Percentiles rank a stretch among this genome's conserved stretches.
These are phyloP conservation scores for Platypus cylindrus DNA, from an alignment of 2,888 invertebrate species.

Conservation along the genomic window DNA sequence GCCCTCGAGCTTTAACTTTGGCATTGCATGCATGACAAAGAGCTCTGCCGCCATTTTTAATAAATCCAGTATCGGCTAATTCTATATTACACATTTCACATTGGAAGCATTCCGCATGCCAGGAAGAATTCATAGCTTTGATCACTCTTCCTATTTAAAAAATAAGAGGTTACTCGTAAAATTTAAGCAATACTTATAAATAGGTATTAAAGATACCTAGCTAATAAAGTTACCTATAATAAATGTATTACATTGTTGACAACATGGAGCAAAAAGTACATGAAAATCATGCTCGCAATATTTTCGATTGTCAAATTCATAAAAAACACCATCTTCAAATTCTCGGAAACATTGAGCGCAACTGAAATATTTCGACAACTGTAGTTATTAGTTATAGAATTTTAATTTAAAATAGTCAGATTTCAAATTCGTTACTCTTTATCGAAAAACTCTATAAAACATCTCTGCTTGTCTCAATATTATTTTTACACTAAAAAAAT, in stretches of 20 bases:
- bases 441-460: too few species aligned
- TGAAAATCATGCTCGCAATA: conserved; percentile 99
- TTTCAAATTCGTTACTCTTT: too few species aligned
- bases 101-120: conserved; percentile 97
- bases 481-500: too few species aligned
- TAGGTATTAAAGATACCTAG: too few species aligned
- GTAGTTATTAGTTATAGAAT: too few species aligned
- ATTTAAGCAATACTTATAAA: too few species aligned
- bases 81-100: conserved; percentile 88
- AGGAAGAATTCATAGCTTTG: conserved; percentile 97
- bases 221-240: conserved; percentile 98
- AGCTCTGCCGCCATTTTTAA: conserved; percentile 75
- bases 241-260: conserved; percentile 72
- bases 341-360: conserved; percentile 98
- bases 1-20: conserved; percentile 84
- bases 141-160: conserved; percentile 71
- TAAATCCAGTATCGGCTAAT: conserved; percentile 94
- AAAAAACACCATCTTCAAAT: conserved; percentile 94
- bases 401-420: too few species aligned
- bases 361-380: too few species aligned
- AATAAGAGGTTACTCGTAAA: background rate
- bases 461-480: too few species aligned
- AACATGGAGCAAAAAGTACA: conserved; percentile 76
- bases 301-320: conserved; percentile 97
- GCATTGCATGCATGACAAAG: conserved; percentile 96